Base-by-base conservation (phyloP, 2,113 vertebrate species). In the Formicarius rufipectus region DNA sequence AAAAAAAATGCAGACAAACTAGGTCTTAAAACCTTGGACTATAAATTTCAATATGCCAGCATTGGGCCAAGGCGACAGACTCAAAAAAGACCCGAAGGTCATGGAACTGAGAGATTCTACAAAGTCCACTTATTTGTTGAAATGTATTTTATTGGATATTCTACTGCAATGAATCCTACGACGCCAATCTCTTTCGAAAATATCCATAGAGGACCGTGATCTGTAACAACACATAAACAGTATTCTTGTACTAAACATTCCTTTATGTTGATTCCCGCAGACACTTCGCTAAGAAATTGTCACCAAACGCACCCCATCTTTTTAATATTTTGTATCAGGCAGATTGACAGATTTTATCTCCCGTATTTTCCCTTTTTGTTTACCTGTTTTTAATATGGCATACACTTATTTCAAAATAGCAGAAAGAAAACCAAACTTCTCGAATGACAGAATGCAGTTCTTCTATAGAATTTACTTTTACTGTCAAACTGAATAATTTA, bases 1-100 rank as follows among this genome's bases (percentile, higher is more conserved):
- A n/a, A n/a, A 97, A 98, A 91, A 98, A 98, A 98, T 97, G 97
- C 98, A 98, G 98, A 98, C 98, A 97, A 98, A 96, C 90, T 84
- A 83, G 95, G 97, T 97, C 97, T 98, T 98, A 98, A 98, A 98
- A 96, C 96, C 95, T 77, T 95, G 90, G 96, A 97, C 98, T 97
- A 98, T 98, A 98, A 98, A 98, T 97, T 97, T 97, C 95, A 96
- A 62, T 94, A 96, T 89, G 96, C 96, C 93, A 93, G 91, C 22
- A 3, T 74, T 80, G 87, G 92, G 94, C 76, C 83, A 92, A 96
- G 89, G 96, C 96, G 95, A 91, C 88, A 80, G 94, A 37, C 63
- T 82, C 76, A 62, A 84, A 91, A 92, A 90, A 72, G 89, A 71
- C 87, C 45, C 56, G 71, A 92, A 94, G 91, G 93, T 96, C 93